Conservation (phyloP, 2,113 vertebrate species). For the Callospermophilus lateralis region DNA sequence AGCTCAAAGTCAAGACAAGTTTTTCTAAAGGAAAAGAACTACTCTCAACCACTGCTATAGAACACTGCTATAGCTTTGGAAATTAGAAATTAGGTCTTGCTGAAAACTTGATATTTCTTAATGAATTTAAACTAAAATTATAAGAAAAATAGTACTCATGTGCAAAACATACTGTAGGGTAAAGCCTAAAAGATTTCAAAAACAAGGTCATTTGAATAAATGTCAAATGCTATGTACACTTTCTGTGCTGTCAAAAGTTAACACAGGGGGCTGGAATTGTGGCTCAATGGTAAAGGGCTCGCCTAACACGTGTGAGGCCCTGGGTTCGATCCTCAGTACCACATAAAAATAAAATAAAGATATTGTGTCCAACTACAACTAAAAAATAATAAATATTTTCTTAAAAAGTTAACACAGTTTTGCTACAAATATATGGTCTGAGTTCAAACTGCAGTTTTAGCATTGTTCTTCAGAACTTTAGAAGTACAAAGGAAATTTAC, state of each 20-base stretch:
- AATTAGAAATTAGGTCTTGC: slow-evolving; percentile 46
- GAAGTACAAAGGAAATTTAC: not conserved
- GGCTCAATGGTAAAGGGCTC: too few relatives aligned
- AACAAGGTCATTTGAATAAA: not conserved
- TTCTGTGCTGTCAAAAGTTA: not conserved
- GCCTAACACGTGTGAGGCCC: too few relatives aligned
- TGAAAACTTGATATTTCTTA: not conserved
- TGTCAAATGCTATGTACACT: not conserved
- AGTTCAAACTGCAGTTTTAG: slow-evolving; percentile 3
- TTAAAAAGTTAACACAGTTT: slow-evolving; percentile 33
- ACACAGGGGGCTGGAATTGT: not conserved
- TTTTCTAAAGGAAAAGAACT: slow-evolving; percentile 24
- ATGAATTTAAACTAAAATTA: slow-evolving; percentile 25
- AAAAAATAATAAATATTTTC: too few relatives aligned
- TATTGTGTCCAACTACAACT: too few relatives aligned
- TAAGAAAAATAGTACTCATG: not conserved
- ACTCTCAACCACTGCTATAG: not conserved
- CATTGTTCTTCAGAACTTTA: not conserved
- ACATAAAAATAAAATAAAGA: too few relatives aligned
- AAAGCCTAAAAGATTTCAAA: slow-evolving; percentile 7
- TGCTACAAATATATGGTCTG: not conserved
- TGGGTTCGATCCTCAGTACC: too few relatives aligned
- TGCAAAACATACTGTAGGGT: not conserved
- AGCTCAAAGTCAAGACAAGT: not conserved
- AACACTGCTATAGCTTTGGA: slow-evolving; percentile 6